These are phyloP conservation scores for Oceanites oceanicus DNA, from an alignment of 2,113 vertebrate genomes.

Conservation along the genomic window DNA sequence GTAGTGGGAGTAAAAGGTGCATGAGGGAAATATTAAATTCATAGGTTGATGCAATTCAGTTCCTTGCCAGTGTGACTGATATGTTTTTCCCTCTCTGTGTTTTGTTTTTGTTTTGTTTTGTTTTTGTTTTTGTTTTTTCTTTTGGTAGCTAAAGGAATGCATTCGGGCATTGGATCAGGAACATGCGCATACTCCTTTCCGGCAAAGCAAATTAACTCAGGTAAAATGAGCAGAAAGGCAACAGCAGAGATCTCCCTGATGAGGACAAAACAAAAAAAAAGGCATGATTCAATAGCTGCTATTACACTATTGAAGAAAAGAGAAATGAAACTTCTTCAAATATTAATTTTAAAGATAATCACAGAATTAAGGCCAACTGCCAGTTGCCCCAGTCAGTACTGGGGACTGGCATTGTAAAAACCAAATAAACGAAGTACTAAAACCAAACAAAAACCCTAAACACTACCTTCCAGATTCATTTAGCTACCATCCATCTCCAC, in stretches of 20 bases:
- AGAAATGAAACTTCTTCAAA: neutral
- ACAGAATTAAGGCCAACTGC: neutral
- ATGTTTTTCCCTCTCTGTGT: neutral
- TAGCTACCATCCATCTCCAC: neutral
- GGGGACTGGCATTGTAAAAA: neutral
- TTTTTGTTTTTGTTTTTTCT: neutral
- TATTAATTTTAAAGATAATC: neutral
- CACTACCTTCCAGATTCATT: neutral
- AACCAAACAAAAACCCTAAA: neutral
- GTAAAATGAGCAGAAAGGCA: slow-evolving; percentile 52
- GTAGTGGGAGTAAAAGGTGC: neutral
- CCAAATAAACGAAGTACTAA: neutral
- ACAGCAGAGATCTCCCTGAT: neutral
- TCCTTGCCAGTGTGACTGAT: neutral
- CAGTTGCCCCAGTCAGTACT: neutral
- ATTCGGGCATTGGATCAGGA: slow-evolving; percentile 90
- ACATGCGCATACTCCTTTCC: slow-evolving; percentile 87
- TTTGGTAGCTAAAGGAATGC: slow-evolving; percentile 88
- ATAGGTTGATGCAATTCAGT: neutral
- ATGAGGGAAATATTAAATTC: neutral
- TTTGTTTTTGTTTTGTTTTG: neutral
- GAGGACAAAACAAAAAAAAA: neutral
- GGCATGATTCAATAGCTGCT: neutral
- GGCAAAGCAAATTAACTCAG: slow-evolving; percentile 94
- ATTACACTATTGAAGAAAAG: neutral